A percentile compares a stretch with the other conserved stretches of the same genome.
Evolutionary conservation across 2,888 invertebrate genomes (phyloP).

Genomic region (Sesamia inferens): DNA sequence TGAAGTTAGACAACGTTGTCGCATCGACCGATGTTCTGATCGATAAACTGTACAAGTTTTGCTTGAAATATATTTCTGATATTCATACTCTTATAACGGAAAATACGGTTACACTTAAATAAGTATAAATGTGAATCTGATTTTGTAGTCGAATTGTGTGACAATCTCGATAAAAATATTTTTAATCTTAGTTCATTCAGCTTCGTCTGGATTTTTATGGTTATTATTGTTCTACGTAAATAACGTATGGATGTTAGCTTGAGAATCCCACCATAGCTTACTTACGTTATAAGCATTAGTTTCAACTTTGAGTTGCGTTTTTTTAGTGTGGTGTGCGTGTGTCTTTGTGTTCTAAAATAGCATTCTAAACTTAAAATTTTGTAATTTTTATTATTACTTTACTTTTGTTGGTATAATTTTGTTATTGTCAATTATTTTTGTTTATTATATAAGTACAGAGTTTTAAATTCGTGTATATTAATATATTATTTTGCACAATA

Average conservation of each 20-base stretch:
- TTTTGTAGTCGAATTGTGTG: conserved; percentile 35
- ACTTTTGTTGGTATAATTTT: conserved; percentile 42
- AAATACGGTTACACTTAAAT: conserved; percentile 27
- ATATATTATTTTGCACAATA: conserved; percentile 53
- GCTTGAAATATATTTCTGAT: conserved; percentile 52
- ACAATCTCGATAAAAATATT: conserved; percentile 32
- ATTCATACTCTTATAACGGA: conserved; percentile 36
- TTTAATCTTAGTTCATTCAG: conserved; percentile 25
- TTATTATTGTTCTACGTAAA: conserved; percentile 8
- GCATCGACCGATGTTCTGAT: conserved; percentile 17
- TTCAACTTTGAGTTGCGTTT: conserved; percentile 14
- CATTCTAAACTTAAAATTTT: conserved; percentile 38
- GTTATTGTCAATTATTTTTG: conserved; percentile 33
- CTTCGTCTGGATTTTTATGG: conserved; percentile 14
- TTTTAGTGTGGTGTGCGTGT: conserved; percentile 41
- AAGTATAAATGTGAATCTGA: conserved; percentile 30
- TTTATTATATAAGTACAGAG: conserved; percentile 40
- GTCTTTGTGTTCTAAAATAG: conserved; percentile 21
- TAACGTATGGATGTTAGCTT: conserved; percentile 32
- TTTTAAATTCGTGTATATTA: conserved; percentile 28
- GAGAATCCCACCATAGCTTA: conserved; percentile 26
- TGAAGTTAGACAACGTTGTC: conserved; percentile 29
- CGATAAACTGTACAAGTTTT: conserved; percentile 42
- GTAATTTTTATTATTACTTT: conserved; percentile 14
- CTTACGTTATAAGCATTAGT: conserved; percentile 8